phyloP scores from a whole-genome alignment of 2,888 invertebrate species.

The Metopia argyrocephala region DNA sequence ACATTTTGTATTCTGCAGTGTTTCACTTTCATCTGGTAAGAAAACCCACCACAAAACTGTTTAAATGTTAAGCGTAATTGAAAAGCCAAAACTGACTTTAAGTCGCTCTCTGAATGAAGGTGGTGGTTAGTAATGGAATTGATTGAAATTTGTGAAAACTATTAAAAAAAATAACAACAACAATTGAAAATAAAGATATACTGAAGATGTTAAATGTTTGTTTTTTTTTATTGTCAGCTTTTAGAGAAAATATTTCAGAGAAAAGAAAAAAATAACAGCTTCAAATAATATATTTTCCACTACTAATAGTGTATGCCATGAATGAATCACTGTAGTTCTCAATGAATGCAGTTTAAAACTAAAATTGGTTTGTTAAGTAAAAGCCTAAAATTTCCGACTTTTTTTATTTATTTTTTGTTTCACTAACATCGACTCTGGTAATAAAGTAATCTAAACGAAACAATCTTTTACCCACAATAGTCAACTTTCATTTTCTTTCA shows the following conservation, averaged over 20 bases:
- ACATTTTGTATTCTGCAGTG: slow-evolving; percentile 69
- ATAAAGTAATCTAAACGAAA: slow-evolving; percentile 49
- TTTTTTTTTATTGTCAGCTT: slow-evolving; percentile 20
- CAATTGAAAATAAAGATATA: neutral
- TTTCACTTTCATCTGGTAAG: slow-evolving; percentile 72
- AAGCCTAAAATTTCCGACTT: too few relatives aligned
- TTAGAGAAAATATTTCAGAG: slow-evolving; percentile 2
- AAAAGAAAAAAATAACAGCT: neutral
- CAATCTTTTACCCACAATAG: slow-evolving; percentile 45
- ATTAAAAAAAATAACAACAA: neutral
- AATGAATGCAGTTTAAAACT: slow-evolving; percentile 1
- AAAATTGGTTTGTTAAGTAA: too few relatives aligned
- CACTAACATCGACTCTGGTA: slow-evolving; percentile 8
- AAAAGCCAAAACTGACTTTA: neutral
- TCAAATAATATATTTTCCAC: too few relatives aligned
- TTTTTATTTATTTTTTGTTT: too few relatives aligned
- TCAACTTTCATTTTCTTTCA: slow-evolving; percentile 58
- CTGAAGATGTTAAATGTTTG: slow-evolving; percentile 3
- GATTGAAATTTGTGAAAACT: neutral
- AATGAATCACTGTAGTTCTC: neutral
- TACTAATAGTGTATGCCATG: neutral
- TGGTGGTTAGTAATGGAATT: too few relatives aligned
- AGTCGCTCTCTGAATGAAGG: neutral
- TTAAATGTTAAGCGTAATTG: neutral
- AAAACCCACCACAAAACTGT: neutral